Percentiles rank a stretch among this genome's conserved stretches.
These are phyloP conservation scores for Triplophysa siluroides DNA, from an alignment of 2,113 vertebrate species.

Conservation along the genomic window DNA sequence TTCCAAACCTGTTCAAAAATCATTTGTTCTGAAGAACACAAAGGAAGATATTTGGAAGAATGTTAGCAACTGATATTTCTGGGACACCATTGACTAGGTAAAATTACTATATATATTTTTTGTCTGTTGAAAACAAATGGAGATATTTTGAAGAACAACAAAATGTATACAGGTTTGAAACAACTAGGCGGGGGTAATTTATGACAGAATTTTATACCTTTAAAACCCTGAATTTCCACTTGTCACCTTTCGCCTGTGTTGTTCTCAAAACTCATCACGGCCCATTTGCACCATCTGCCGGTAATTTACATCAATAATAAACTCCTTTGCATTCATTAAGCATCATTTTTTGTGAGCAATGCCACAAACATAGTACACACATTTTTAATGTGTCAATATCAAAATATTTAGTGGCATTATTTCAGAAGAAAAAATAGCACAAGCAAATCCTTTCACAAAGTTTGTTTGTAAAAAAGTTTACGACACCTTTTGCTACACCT, in stretches of 20 bases:
- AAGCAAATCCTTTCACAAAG: not conserved
- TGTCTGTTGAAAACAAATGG: no score
- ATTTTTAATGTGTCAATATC: not conserved
- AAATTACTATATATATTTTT: no score
- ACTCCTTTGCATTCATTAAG: constrained; percentile 32
- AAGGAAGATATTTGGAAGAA: no score
- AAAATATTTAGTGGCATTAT: not conserved
- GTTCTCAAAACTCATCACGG: constrained; percentile 46
- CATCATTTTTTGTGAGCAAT: not conserved
- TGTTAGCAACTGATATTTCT: no score
- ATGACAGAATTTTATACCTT: not conserved
- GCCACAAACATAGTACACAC: not conserved
- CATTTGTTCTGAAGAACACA: no score
- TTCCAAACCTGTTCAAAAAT: no score
- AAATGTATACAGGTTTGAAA: no score
- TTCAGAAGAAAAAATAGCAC: not conserved
- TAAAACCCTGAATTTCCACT: constrained; percentile 33
- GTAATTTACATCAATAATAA: constrained; percentile 39
- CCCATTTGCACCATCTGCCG: constrained; percentile 71
- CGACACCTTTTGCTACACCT: no score
- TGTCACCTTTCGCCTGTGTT: constrained; percentile 16
- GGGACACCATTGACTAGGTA: no score
- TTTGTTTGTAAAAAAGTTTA: no score
- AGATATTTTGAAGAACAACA: no score
- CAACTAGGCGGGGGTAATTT: no score